Evolutionary conservation across 2,888 invertebrate species (phyloP), one percentile per base, ranked within the genome.

Genomic region (Ophonus ardosiacus): DNA sequence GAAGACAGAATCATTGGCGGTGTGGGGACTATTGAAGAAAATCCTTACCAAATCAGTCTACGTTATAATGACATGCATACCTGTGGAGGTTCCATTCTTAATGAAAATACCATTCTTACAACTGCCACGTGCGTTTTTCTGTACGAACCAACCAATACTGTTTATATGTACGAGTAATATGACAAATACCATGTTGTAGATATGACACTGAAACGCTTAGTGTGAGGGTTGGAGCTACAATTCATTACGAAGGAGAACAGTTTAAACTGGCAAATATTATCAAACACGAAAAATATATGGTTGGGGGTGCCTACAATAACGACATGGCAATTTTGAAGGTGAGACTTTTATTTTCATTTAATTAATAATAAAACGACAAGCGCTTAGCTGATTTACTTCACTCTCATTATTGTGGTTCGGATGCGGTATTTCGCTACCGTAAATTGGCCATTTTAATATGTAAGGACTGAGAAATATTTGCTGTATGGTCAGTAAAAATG

Each of bases 1-100:
- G 74, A 74, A 15, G 79, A 40, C 15, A 84, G 24, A 76, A 74
- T 84, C 31, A 56, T 79, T 38, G 84, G 84, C n/a, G 84, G 84
- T 13, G 10, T 15, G 13, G 56, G 15, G 31, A 40, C 68, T 8
- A 84, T 84, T 10, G 84, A 78, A 51, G 59, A 84, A 10, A 21
- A 56, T 24, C 79, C 84, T 10, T 84, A 84, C 31, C 84, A 84
- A 57, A 63, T 82, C 7, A 56, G 74, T 10, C 10, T 82, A 0
- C 65, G 57, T 17, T 57, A 59, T 17, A 18, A 21, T 7, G 57
- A 31, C 3, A 13, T 18, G 5, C 82, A 74, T 17, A 82, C 21
- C 17, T 80, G 79, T 38, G 79, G 79, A 6, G 79, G 79, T 15
- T 61, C 79, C 21, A 80, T 80, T 15, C n/a, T 80, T 3, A 61